Evolutionary conservation across 2,797 vertebrate genomes (phyloP), one percentile per base, ranked within the genome.

Genomic region (Pempheris klunzingeri): DNA sequence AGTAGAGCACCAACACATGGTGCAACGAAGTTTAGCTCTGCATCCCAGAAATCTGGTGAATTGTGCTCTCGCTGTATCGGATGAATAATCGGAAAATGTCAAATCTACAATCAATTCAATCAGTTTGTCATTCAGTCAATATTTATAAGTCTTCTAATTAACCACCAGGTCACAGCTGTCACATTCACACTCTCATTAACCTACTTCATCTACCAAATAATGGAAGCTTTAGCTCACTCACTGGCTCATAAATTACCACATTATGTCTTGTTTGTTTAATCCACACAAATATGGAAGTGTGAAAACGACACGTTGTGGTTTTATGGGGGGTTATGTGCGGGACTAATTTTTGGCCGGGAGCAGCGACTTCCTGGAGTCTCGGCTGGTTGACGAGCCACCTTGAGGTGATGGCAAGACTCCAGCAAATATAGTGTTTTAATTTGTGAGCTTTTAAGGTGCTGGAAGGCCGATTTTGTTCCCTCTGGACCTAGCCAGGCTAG

Each of bases 91-190:
- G 39, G 43, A 64, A 78, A 87, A 81, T 67, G 41, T 62, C 71
- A 66, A 63, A 18, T 78, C 68, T 81, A 68, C 81, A 80, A 82
- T 86, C 81, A 67, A 77, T 81, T 82, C 71, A 78, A 85, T 90
- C 86, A 89, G 69, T 87, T 74, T 82, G 39, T 76, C 73, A 88
- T 89, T 88, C 77, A 87, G 57, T 81, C 81, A 74, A 71, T 85
- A 89, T 85, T 88, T 82, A 81, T 88, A 53, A 77, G 63, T 60
- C 52, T 28, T 46, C 85, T 87, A 78, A 85, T 85, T 81, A 84
- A 84, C 84, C 80, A 77, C 44, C 71, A 1, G 74, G 76, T 87
- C 84, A 81, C 78, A 88, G 79, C 83, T 88, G 79, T 72, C 74
- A 76, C 67, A 82, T 83, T 84, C 79, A 88, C 54, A 39, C 54